Conservation (phyloP, 1,140 invertebrate species). For the Cyclargus thomasi region DNA sequence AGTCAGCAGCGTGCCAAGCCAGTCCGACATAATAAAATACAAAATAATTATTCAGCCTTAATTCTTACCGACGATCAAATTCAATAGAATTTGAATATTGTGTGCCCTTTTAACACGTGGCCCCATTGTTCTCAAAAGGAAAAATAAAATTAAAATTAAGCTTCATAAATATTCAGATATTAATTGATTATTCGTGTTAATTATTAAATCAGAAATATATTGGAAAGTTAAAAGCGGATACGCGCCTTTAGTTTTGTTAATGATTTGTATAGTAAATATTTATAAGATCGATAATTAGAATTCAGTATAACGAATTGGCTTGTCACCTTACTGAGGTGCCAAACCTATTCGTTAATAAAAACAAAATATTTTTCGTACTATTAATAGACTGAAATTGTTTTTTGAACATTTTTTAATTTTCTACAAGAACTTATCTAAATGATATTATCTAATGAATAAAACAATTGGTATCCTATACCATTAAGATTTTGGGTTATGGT, state of each 20-base stretch:
- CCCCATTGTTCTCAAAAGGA: background rate
- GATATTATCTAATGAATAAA: no score
- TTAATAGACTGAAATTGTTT: no score
- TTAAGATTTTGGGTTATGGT: no score
- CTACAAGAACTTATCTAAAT: background rate
- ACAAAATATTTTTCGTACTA: no score
- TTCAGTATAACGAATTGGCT: no score
- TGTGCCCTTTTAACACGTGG: background rate
- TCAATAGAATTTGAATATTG: background rate
- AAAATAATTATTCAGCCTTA: background rate
- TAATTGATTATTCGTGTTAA: background rate
- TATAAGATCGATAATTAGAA: background rate
- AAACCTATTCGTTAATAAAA: background rate
- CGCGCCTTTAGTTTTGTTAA: background rate
- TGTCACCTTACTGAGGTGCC: background rate
- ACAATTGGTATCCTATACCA: no score
- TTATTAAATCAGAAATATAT: conserved; percentile 9
- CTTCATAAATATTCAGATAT: conserved; percentile 1
- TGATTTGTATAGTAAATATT: background rate
- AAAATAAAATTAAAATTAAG: conserved; percentile 12
- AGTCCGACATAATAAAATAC: background rate
- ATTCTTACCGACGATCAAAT: background rate
- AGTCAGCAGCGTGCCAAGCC: no score
- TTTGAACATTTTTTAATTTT: no score
- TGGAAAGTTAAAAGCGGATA: background rate